Percentiles rank a stretch among this genome's conserved stretches.
Conservation (phyloP, 1,140 invertebrate genomes). For the Helicoverpa zea region DNA sequence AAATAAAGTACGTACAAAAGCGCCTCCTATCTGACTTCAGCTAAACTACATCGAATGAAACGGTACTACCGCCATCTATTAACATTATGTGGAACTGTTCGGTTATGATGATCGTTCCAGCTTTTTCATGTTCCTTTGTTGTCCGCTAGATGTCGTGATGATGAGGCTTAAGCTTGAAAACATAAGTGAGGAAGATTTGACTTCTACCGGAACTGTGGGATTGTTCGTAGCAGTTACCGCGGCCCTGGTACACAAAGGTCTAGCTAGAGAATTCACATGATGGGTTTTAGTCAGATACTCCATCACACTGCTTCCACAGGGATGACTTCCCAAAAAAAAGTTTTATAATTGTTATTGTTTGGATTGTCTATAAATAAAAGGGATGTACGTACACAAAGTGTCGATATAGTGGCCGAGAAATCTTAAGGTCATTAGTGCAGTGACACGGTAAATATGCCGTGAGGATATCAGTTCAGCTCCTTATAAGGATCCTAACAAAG, state of each 20-base stretch:
- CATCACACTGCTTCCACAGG: too few relatives aligned
- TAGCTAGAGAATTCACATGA: too few relatives aligned
- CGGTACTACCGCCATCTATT: not conserved
- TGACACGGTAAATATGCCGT: not conserved
- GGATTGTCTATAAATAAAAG: too few relatives aligned
- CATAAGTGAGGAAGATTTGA: too few relatives aligned
- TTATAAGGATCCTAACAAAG: not conserved
- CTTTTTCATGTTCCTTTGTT: not conserved
- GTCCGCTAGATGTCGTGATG: not conserved
- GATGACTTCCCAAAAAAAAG: too few relatives aligned
- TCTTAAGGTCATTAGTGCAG: slow-evolving; percentile 1
- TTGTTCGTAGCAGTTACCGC: too few relatives aligned
- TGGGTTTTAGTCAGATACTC: too few relatives aligned
- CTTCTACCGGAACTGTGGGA: too few relatives aligned
- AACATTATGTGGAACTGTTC: not conserved
- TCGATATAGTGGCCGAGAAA: not conserved
- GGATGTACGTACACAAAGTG: too few relatives aligned
- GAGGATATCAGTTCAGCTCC: not conserved
- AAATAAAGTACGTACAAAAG: not conserved
- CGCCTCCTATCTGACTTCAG: not conserved
- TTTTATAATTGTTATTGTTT: too few relatives aligned
- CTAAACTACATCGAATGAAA: not conserved
- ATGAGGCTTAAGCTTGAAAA: too few relatives aligned
- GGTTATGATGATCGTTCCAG: not conserved
- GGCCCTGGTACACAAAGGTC: too few relatives aligned